Base-by-base conservation (phyloP, 2,113 vertebrate genomes). In the Bagarius yarrelli region DNA sequence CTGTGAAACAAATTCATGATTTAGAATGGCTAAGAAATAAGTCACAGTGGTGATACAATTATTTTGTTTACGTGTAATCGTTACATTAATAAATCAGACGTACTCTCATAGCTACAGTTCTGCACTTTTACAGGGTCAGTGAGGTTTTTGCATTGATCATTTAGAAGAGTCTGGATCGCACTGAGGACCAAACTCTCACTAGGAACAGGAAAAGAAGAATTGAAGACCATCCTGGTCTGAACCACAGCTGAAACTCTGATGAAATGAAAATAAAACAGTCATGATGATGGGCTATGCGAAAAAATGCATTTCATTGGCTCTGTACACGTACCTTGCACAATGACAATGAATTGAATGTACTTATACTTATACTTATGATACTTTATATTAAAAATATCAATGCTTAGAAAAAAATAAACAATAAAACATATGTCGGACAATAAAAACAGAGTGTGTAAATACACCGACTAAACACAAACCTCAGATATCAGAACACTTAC, bases 151-250 rank as follows among this genome's bases (percentile, higher is more conserved):
- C 0, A 15, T 67, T 14, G 53, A 67, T 53, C 30, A 36, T 3
- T 59, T 8, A 80, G 19, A 12, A 72, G 56, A 50, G 32, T 44
- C 19, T 19, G 30, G 44, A 52, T 50, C 13, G 21, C 55, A 61
- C 8, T 60, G 18, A 72, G 55, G 36, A 72, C 79, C 5, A n/a
- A 23, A 72, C 69, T 80, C 53, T 84, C 44, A 76, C 44, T 53
- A 27, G 76, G 76, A 47, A 66, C 23, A 6, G 61, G 61, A 55
- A 27, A 55, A 0, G 61, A 53, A 19, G 19, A 55, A 30, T 40
- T 78, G 47, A 78, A 78, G 18, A 66, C 25, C 25, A 78, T 47
- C 30, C 27, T 66, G 47, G 25, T 23, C 15, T 78, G 30, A 50
- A 64, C 44, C 27, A 52, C 25, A 25, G 76, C 76, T 63, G 59